phyloP scores from a whole-genome alignment of 2,113 vertebrate genomes.

The Vicugna pacos region DNA sequence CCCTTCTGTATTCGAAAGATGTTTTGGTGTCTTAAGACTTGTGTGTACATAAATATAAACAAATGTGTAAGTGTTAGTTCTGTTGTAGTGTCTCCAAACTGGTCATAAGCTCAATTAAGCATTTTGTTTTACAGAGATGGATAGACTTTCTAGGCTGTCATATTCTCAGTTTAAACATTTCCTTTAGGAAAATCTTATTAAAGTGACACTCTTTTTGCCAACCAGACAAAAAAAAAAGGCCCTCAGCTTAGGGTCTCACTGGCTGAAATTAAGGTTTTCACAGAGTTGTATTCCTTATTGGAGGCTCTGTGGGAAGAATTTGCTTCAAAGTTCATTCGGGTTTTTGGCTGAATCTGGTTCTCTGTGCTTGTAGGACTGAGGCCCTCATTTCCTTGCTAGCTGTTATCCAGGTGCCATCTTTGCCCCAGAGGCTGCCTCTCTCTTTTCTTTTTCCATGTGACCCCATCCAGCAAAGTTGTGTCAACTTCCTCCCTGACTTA shows the following conservation, averaged over 20 bases:
- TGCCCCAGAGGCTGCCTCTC: background rate
- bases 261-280: background rate
- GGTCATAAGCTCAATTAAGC: background rate
- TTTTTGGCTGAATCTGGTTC: background rate
- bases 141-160: background rate
- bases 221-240: background rate
- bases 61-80: background rate
- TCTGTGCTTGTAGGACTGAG: background rate
- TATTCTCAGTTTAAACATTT: background rate
- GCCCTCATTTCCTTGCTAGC: background rate
- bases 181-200: background rate
- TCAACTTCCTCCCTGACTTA: background rate
- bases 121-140: background rate
- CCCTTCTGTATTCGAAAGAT: background rate
- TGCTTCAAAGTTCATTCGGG: background rate
- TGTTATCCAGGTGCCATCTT: background rate
- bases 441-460: background rate
- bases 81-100: background rate
- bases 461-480: background rate
- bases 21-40: background rate
- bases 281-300: background rate
- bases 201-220: background rate
- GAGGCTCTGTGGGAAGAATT: background rate
- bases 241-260: background rate
- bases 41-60: background rate